A percentile compares a stretch with the other conserved stretches of the same genome.
phyloP scores from a whole-genome alignment of 92 coral and sea anemone species.

The Diadumene lineata region DNA sequence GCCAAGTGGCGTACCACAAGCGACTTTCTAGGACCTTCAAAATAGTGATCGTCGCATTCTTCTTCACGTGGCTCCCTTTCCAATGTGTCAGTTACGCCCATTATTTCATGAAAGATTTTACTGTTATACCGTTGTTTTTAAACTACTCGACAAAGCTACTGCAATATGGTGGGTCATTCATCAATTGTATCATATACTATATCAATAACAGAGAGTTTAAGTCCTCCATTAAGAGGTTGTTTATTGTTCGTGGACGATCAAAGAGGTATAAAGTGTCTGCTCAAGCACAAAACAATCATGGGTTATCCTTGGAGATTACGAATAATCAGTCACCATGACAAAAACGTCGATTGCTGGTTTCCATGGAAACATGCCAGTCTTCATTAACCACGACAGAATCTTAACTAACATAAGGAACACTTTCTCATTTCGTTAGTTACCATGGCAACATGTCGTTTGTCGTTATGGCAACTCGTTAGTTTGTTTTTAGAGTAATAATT shows the following conservation, averaged over 20 bases:
- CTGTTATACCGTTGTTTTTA: slow-evolving; percentile 39
- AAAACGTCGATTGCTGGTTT: not conserved
- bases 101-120: slow-evolving; percentile 4
- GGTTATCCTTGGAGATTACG: slow-evolving; percentile 1
- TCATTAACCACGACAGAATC: not conserved
- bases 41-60: slow-evolving; percentile 54
- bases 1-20: slow-evolving; percentile 26
- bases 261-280: slow-evolving; percentile 17
- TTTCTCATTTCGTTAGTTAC: too few species aligned
- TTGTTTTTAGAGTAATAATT: too few species aligned
- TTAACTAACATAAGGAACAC: too few species aligned
- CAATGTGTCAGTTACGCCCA: slow-evolving; percentile 44
- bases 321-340: not conserved
- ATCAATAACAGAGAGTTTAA: slow-evolving; percentile 65
- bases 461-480: not conserved
- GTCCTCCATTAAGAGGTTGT: slow-evolving; percentile 31
- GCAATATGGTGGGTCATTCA: slow-evolving; percentile 69
- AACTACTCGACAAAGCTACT: slow-evolving; percentile 63
- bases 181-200: slow-evolving; percentile 69
- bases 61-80: slow-evolving; percentile 72
- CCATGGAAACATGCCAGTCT: not conserved
- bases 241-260: not conserved
- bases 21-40: slow-evolving; percentile 48
- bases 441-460: not conserved
- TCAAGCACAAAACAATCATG: not conserved